phyloP scores from a whole-genome alignment of 2,888 invertebrate genomes.

The Enchytraeus crypticus region DNA sequence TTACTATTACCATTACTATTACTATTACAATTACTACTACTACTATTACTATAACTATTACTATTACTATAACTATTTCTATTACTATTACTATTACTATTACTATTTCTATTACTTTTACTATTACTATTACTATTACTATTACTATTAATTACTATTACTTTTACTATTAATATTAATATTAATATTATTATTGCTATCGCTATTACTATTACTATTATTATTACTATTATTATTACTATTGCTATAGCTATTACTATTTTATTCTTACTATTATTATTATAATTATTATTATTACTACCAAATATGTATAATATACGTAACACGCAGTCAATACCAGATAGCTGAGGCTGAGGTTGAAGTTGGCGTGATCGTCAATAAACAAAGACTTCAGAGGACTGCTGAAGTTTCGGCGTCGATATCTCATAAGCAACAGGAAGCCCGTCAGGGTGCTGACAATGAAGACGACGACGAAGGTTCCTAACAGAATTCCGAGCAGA shows the following conservation, averaged over 20 bases:
- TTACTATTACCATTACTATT: too few species aligned
- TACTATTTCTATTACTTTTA: not conserved
- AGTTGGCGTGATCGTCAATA: conserved; percentile 50
- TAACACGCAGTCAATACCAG: too few species aligned
- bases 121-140: not conserved
- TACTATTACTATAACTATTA: not conserved
- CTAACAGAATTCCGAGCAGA: conserved; percentile 36
- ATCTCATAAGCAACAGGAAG: conserved; percentile 60
- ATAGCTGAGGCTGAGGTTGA: conserved; percentile 57
- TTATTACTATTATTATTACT: too few species aligned
- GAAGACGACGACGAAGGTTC: conserved; percentile 62
- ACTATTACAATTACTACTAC: not conserved
- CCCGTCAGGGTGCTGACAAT: conserved; percentile 62
- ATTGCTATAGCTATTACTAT: too few species aligned
- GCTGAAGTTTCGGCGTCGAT: conserved; percentile 48
- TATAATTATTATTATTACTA: too few species aligned
- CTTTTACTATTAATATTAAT: not conserved
- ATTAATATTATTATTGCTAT: not conserved
- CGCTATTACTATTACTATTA: too few species aligned
- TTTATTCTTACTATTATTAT: too few species aligned
- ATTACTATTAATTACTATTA: not conserved
- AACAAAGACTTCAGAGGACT: conserved; percentile 12
- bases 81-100: not conserved
- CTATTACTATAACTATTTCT: not conserved
- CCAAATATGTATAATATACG: too few species aligned